Evolutionary conservation across 2,888 invertebrate species (phyloP), one percentile per base, ranked within the genome.

Genomic region (Diarsia brunnea): DNA sequence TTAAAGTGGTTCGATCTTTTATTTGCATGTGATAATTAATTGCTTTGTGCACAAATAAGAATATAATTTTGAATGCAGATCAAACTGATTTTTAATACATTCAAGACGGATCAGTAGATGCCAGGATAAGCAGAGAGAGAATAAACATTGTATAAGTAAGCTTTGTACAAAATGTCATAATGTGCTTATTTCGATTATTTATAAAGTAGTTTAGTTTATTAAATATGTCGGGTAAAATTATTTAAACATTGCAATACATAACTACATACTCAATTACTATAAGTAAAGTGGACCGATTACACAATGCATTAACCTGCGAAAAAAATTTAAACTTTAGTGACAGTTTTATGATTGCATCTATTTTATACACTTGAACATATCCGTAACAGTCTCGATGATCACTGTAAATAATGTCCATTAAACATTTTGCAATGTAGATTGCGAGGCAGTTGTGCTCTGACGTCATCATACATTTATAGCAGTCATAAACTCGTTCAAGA

Each of bases 361-460:
- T 63, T 63, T 71, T 69, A 69, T 66, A 70, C 19, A 53, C 27
- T 73, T 76, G 63, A 12, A 53, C 38, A 71, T 77, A 78, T 82
- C 64, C 64, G 67, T 75, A 84, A 76, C 19, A 76, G 73, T 84
- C 31, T 68, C 38, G 24, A 61, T 65, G 49, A 69, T 77, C 73
- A 75, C 71, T 72, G 63, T 77, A 75, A 84, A 82, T 84, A 79
- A 82, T 75, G 69, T 55, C 60, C 75, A 86, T 79, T 79, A 68
- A 74, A 55, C 21, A 73, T 79, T 76, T 72, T 69, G 81, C 58
- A 79, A 84, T n/a, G 24, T 69, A 70, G 76, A 69, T 80, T 81
- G 74, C 75, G 68, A 77, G 45, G 63, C 49, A 14, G 67, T 65
- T 38, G 55, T 71, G 24, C 66, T 69, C 21, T 73, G 78, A 72